Percentiles rank a stretch among this genome's conserved stretches.
Evolutionary conservation across 2,113 vertebrate genomes (phyloP).

Genomic region (Pristiophorus japonicus): DNA sequence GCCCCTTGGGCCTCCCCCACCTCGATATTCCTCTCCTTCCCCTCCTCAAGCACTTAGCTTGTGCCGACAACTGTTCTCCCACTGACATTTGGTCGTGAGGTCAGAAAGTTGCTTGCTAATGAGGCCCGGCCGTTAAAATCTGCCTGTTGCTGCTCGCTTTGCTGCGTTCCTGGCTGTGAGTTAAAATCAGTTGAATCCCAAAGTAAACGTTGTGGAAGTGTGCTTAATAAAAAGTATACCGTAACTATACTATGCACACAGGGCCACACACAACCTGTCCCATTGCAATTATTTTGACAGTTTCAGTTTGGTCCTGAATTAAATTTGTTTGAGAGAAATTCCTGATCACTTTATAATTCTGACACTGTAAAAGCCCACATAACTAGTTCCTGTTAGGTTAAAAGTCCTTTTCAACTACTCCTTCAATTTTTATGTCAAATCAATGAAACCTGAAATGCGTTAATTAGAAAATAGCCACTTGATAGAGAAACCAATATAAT

Average conservation of each 20-base stretch:
- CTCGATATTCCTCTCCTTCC: neutral
- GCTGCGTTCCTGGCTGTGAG: neutral
- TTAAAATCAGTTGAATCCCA: neutral
- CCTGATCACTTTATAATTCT: neutral
- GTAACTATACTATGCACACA: neutral
- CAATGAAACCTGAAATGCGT: neutral
- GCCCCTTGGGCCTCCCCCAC: neutral
- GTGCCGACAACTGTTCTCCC: neutral
- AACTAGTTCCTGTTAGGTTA: neutral
- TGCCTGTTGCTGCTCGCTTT: neutral
- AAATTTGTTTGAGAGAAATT: neutral
- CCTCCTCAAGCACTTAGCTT: neutral
- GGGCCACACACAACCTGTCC: neutral
- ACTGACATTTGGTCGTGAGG: neutral
- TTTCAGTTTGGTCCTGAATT: neutral
- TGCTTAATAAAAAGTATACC: neutral
- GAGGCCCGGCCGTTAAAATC: neutral
- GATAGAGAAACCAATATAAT: neutral
- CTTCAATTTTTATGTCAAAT: neutral
- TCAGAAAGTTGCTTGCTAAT: neutral
- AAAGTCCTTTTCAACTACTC: neutral
- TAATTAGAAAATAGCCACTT: neutral
- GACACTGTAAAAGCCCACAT: neutral
- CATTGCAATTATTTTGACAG: neutral
- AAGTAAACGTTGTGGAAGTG: neutral